These are phyloP conservation scores for Lophotriccus pileatus DNA, from an alignment of 2,797 vertebrate species.

Conservation along the genomic window DNA sequence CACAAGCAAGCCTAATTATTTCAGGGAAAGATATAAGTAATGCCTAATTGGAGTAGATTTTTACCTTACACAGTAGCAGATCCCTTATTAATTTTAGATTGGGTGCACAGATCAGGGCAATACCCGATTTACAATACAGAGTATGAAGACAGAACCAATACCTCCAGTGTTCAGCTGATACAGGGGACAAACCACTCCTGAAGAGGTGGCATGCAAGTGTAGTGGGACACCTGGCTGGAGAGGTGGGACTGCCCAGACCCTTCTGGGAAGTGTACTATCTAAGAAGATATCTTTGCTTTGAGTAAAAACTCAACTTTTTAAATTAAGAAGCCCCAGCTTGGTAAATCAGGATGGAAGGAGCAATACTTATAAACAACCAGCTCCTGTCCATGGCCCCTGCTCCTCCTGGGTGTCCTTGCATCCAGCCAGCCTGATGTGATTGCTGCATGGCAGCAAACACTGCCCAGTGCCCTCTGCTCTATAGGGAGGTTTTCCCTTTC, in stretches of 20 bases:
- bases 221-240: neutral
- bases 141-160: neutral
- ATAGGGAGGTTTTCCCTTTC: neutral
- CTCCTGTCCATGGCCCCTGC: neutral
- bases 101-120: neutral
- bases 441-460: neutral
- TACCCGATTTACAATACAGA: neutral
- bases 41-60: neutral
- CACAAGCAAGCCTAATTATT: neutral
- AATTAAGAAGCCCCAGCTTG: neutral
- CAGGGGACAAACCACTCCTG: neutral
- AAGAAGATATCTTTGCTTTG: neutral
- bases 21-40: neutral
- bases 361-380: neutral
- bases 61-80: neutral
- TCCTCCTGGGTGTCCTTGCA: neutral
- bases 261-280: neutral
- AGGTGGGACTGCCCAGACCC: neutral
- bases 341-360: neutral
- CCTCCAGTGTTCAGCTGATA: neutral
- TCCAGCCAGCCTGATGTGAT: neutral
- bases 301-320: neutral
- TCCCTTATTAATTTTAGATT: neutral
- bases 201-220: fast-evolving
- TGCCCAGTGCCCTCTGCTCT: neutral